These are phyloP conservation scores for Heterocephalus glaber DNA, from an alignment of 2,113 vertebrate genomes.

Conservation along the genomic window DNA sequence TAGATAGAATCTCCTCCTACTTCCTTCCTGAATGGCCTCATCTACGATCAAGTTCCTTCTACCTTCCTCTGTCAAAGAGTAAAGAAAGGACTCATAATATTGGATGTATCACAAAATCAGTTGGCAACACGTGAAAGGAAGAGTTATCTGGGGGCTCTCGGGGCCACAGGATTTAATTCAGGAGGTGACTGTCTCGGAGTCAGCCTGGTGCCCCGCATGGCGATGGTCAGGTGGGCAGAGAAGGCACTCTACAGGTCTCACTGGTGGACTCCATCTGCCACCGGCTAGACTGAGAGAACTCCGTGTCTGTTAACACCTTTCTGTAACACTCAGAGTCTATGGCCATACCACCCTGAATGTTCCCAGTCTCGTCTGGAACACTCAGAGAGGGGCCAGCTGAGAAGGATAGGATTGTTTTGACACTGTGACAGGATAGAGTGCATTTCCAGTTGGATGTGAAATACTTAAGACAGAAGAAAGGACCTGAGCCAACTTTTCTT, in stretches of 20 bases:
- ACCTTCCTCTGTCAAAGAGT: background rate
- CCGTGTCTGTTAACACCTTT: background rate
- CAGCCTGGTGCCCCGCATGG: background rate
- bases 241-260: background rate
- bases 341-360: too few relatives aligned
- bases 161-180: rapidly evolving
- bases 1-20: background rate
- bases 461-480: background rate
- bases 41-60: background rate
- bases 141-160: background rate
- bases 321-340: background rate
- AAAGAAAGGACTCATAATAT: background rate
- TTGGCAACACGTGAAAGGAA: background rate
- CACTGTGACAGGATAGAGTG: background rate
- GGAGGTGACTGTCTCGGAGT: background rate
- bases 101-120: background rate
- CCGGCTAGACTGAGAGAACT: background rate
- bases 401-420: background rate
- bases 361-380: too few relatives aligned
- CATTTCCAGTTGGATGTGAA: background rate
- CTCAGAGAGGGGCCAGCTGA: background rate
- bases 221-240: rapidly evolving
- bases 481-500: background rate
- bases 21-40: background rate
- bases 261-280: background rate